Evolutionary conservation across 2,113 vertebrate species (phyloP), one percentile per base, ranked within the genome.

Genomic region (Megaleporinus macrocephalus): DNA sequence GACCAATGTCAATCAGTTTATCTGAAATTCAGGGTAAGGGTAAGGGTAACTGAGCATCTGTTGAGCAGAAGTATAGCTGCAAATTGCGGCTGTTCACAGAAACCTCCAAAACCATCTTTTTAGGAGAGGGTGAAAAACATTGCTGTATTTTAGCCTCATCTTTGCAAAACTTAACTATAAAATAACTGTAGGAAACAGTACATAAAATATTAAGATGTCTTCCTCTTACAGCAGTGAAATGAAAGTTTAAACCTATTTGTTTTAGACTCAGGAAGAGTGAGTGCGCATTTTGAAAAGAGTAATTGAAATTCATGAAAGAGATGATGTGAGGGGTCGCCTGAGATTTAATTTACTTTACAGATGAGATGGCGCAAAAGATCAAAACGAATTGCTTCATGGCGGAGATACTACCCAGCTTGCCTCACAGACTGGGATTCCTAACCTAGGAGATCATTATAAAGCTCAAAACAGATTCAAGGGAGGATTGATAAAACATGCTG

Each of bases 321-420:
- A 47, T 30, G 47, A 70, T 70, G 73, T 70, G 63, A 76, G 47
- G 63, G 33, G 62, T 76, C 27, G n/a, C 26, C 73, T 76, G 62
- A 30, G 76, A 69, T 76, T 13, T 82, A 82, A 82, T 76, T 76
- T 76, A 26, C 73, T 69, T 70, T 76, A 44, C 51, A 76, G 80
- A 70, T 68, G 72, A 57, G 65, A 80, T 63, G n/a, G 41, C 20
- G 62, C 10, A 41, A 65, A 51, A 73, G 44, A 69, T 76, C 47
- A 81, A 53, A 59, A 53, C 59, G 74, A 81, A 68, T 57, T 81
- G 72, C 68, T 61, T 81, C 29, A 24, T 75, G 62, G 47, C 49
- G 66, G 36, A n/a, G 66, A 18, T 30, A 74, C 14, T 33, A 22
- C 18, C 49, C 51, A 68, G 15, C 29, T 44, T 75, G 59, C 70